Percentiles rank a stretch among this genome's conserved stretches.
Evolutionary conservation across 2,113 vertebrate species (phyloP).

Genomic region (Seriola quinqueradiata): DNA sequence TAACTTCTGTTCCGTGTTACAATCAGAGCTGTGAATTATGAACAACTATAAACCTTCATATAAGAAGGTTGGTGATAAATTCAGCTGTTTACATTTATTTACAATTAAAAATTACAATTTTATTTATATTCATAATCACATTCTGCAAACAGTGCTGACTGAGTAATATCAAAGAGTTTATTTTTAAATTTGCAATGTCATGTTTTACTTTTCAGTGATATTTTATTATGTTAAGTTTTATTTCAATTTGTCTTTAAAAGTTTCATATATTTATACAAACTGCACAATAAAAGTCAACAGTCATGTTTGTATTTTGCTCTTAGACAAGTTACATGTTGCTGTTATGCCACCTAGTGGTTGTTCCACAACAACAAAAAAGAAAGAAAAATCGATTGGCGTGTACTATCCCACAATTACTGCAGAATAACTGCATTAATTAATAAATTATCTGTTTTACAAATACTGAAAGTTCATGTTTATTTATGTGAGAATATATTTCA

Average conservation of each 20-base stretch:
- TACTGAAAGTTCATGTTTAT: not conserved
- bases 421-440: not conserved
- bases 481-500: not conserved
- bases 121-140: not conserved
- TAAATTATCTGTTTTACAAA: not conserved
- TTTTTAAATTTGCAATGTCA: not conserved
- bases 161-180: not conserved
- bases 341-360: conserved; percentile 53
- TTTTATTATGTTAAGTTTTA: not conserved
- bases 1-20: not conserved
- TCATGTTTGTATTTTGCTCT: not conserved
- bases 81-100: not conserved
- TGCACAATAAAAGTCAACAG: not conserved
- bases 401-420: not conserved
- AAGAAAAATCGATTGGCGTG: not conserved
- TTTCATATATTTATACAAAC: not conserved
- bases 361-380: not conserved
- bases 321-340: not conserved
- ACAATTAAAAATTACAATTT: too few relatives aligned
- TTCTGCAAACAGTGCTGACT: not conserved
- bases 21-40: not conserved
- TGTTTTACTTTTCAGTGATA: not conserved
- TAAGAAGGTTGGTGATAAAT: not conserved
- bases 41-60: not conserved
- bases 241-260: not conserved